Base-by-base conservation (phyloP, 2,888 invertebrate species). In the Cosmia trapezina region DNA sequence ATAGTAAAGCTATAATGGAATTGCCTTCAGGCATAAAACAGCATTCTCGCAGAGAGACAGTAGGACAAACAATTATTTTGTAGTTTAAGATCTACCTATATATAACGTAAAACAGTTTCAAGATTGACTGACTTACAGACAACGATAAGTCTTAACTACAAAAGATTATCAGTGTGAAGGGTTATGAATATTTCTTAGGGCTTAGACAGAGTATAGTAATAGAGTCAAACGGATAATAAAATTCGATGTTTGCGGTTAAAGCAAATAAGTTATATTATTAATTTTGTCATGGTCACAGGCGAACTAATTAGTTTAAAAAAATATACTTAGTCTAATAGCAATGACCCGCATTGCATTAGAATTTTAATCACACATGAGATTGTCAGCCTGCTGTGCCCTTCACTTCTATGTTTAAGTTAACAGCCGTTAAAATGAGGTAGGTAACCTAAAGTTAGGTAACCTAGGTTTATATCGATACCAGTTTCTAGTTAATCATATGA, bases 401-500 rank as follows among this genome's bases (percentile, higher is more conserved):
- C 87, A 87, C 87, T 88, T 88, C 81, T 69, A 69, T 56, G 71
- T 33, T 70, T 56, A 64, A 60, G n/a, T 41, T 72, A 69, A 70
- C 67, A 41, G 54, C 60, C 57, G 53, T 54, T 81, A 74, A 74
- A 73, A 73, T 45, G 37, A 45, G n/a, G n/a, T n/a, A n/a, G n/a
- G n/a, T n/a, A 57, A 74, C 64, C 57, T 78, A 62, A 70, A 56
- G 22, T 68, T 68, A 62, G 22, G 45, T 43, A 70, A 33, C 33
- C 47, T 61, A 73, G 47, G 68, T 59, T 65, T 80, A 47, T 47
- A 37, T 63, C 22, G 53, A 53, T 51, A 45, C 41, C 53, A 60
- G 41, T 56, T 33, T 1, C 28, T 17, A 74, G 56, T 57, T 65
- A 62, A 69, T 61, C 65, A 66, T 64, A 53, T 67, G 64, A 68